Evolutionary conservation across 2,888 invertebrate genomes (phyloP).

Genomic region (Microdon myrmicae): DNA sequence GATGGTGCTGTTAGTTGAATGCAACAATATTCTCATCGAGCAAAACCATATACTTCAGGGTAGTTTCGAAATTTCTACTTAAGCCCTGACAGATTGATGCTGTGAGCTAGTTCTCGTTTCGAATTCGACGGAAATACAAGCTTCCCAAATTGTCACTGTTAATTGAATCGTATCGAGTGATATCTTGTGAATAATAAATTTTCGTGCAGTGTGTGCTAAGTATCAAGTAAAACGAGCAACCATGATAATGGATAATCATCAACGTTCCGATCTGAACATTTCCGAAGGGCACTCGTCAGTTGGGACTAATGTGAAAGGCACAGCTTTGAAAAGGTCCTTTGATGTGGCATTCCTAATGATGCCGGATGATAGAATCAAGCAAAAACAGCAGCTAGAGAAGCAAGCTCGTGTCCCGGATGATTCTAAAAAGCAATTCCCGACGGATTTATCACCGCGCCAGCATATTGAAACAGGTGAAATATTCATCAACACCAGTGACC

Average conservation of each 20-base stretch:
- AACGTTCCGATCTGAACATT: constrained; percentile 68
- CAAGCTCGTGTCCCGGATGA: constrained; percentile 68
- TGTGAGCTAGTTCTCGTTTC: constrained; percentile 63
- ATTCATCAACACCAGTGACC: constrained; percentile 56
- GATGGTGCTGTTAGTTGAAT: constrained; percentile 60
- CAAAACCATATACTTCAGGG: constrained; percentile 42
- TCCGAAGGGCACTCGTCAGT: constrained; percentile 55
- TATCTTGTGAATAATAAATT: constrained; percentile 42
- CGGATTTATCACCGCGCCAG: constrained; percentile 65
- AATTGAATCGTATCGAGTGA: constrained; percentile 16
- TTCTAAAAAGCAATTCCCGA: constrained; percentile 63
- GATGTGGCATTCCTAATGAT: constrained; percentile 91
- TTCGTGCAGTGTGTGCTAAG: constrained; percentile 26
- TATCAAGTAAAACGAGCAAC: constrained; percentile 54
- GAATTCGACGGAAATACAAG: constrained; percentile 57
- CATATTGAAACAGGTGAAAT: constrained; percentile 62
- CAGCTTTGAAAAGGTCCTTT: constrained; percentile 80
- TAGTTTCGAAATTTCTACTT: constrained; percentile 60
- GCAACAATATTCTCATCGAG: constrained; percentile 61
- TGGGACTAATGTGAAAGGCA: constrained; percentile 64
- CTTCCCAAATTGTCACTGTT: constrained; percentile 8
- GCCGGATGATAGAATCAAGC: constrained; percentile 83
- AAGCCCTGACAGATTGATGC: constrained; percentile 66
- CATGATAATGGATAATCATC: constrained; percentile 76
- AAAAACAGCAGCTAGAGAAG: constrained; percentile 70